Evolutionary conservation across 2,888 invertebrate genomes (phyloP), one percentile per base, ranked within the genome.

Genomic region (Tortrix viridana): DNA sequence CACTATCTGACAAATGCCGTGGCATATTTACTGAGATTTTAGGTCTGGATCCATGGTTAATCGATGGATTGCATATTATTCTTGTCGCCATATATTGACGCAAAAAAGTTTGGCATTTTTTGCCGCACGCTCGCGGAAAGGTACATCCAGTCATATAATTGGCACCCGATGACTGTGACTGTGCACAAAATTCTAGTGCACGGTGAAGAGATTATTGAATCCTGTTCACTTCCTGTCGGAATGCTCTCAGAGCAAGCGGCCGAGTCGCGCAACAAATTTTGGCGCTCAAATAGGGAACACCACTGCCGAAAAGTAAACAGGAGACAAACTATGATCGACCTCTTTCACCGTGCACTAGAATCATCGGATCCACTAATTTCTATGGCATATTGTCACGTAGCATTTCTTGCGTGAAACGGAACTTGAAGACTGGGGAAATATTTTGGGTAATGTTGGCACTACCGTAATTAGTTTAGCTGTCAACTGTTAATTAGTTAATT

Each of bases 211-310:
- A 47, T 47, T 7, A 26, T 26, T 5, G 26, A 26, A 26, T 26
- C 46, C 14, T 47, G n/a, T 23, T 22, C 22, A 14, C 22, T 32
- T 41, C n/a, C n/a, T n/a, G n/a, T n/a, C n/a, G n/a, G n/a, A n/a
- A n/a, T n/a, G n/a, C n/a, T n/a, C n/a, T n/a, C 52, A 20, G 38
- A 52, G 38, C 52, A 52, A 52, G 52, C 52, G 41, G 41, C 41
- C 3, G 41, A 41, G 5, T n/a, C 41, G 16, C n/a, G 41, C 41
- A 41, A 41, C 6, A 41, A 9, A 41, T 41, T 16, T 16, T 41
- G 41, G 41, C 16, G 52, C 7, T 38, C 41, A 38, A 41, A 41
- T 41, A 52, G 52, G 32, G 41, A 52, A 20, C 52, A 52, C 41
- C 52, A 52, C 16, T 52, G 52, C 52, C 38, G 38, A 20, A 52